These are phyloP conservation scores for Tenebrio molitor DNA, from an alignment of 1,140 invertebrate species.

Conservation along the genomic window DNA sequence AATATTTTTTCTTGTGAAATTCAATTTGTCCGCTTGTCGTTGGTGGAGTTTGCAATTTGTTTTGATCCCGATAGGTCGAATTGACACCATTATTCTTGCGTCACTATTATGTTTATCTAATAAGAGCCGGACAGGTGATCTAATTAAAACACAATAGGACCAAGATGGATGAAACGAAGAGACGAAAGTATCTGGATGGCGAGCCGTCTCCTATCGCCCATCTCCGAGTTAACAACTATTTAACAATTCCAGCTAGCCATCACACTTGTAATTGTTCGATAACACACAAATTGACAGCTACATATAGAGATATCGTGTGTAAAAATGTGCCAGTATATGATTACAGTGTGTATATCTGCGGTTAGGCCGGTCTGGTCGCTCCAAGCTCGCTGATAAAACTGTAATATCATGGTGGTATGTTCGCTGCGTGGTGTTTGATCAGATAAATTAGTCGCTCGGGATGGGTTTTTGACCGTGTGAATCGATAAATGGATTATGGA, in stretches of 20 bases:
- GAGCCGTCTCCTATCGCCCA: conserved; percentile 51
- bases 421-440: conserved; percentile 58
- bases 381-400: conserved; percentile 52
- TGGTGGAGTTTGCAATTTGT: no score
- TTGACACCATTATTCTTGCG: no score
- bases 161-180: conserved; percentile 9
- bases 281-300: conserved; percentile 62
- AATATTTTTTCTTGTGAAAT: no score
- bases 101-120: conserved; percentile 26
- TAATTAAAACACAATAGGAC: conserved; percentile 42
- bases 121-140: conserved; percentile 20
- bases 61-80: no score
- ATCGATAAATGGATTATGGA: conserved; percentile 62
- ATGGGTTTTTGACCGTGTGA: conserved; percentile 62
- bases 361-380: conserved; percentile 31
- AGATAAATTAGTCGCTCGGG: conserved; percentile 59
- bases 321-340: conserved; percentile 58
- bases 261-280: conserved; percentile 63
- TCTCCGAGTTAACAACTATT: conserved; percentile 61
- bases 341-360: conserved; percentile 54
- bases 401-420: conserved; percentile 58
- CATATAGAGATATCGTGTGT: conserved; percentile 60
- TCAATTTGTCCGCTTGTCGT: no score
- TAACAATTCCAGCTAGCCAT: conserved; percentile 63
- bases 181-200: conserved; percentile 9